phyloP scores from a whole-genome alignment of 1,140 invertebrate species.

The Atta cephalotes region DNA sequence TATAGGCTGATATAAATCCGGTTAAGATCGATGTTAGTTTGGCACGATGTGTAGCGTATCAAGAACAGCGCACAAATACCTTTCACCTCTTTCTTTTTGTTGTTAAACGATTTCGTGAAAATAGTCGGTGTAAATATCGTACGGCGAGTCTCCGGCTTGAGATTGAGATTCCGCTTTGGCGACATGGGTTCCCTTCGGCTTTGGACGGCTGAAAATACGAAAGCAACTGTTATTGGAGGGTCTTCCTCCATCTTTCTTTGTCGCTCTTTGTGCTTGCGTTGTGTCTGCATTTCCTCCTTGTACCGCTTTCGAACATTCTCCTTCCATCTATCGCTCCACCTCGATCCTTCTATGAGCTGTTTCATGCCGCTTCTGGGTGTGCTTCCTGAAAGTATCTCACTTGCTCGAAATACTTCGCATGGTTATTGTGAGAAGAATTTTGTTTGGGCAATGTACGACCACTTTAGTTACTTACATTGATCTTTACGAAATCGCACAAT shows the following conservation, averaged over 20 bases:
- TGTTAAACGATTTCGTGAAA: conserved; percentile 64
- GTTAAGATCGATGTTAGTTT: conserved; percentile 67
- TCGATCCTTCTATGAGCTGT: conserved; percentile 40
- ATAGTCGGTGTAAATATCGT: conserved; percentile 57
- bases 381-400: conserved; percentile 37
- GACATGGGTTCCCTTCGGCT: conserved; percentile 66
- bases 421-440: conserved; percentile 40
- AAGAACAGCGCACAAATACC: neutral
- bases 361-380: conserved; percentile 31
- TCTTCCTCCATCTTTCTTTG: conserved; percentile 26
- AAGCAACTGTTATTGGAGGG: conserved; percentile 73
- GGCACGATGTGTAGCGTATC: conserved; percentile 6
- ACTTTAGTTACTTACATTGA: conserved; percentile 36
- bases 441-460: conserved; percentile 36
- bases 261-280: neutral
- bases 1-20: conserved; percentile 36
- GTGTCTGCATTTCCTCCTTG: conserved; percentile 1
- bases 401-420: conserved; percentile 31
- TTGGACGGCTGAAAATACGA: conserved; percentile 71
- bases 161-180: conserved; percentile 73
- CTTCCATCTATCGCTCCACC: conserved; percentile 34
- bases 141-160: neutral
- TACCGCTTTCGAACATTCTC: conserved; percentile 35
- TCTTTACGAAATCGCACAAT: conserved; percentile 25
- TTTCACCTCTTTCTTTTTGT: neutral